phyloP scores from a whole-genome alignment of 2,113 vertebrate genomes.

The Etia nguti region DNA sequence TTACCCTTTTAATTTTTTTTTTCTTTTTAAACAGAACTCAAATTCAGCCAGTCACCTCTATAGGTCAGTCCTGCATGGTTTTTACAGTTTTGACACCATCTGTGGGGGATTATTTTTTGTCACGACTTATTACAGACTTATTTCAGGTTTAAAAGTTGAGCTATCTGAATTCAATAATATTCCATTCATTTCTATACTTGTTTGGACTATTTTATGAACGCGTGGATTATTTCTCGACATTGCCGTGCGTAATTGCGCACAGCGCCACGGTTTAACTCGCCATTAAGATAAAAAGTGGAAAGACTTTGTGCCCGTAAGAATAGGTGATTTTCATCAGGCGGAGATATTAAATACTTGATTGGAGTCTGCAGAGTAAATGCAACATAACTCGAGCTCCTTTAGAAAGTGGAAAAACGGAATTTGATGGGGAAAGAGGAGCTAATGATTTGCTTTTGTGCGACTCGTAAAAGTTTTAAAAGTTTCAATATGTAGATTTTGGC shows the following conservation, averaged over 20 bases:
- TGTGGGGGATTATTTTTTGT: neutral
- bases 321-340: neutral
- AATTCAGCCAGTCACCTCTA: neutral
- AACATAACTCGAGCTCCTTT: neutral
- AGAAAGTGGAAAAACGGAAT: neutral
- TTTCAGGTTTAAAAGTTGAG: neutral
- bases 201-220: neutral
- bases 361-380: neutral
- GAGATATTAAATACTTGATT: neutral
- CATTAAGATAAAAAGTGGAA: neutral
- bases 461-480: neutral
- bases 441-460: neutral
- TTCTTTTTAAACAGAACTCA: neutral
- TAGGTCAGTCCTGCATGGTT: slow-evolving; percentile 34
- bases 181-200: neutral
- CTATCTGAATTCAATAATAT: neutral
- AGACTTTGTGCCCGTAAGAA: neutral
- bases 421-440: neutral
- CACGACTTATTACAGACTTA: neutral
- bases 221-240: neutral
- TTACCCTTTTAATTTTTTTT: neutral
- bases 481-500: neutral
- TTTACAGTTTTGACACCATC: neutral
- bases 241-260: slow-evolving; percentile 46
- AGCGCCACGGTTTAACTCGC: neutral